A percentile compares a stretch with the other conserved stretches of the same genome.
phyloP scores from a whole-genome alignment of 2,113 vertebrate genomes.

The Paradoxurus hermaphroditus region DNA sequence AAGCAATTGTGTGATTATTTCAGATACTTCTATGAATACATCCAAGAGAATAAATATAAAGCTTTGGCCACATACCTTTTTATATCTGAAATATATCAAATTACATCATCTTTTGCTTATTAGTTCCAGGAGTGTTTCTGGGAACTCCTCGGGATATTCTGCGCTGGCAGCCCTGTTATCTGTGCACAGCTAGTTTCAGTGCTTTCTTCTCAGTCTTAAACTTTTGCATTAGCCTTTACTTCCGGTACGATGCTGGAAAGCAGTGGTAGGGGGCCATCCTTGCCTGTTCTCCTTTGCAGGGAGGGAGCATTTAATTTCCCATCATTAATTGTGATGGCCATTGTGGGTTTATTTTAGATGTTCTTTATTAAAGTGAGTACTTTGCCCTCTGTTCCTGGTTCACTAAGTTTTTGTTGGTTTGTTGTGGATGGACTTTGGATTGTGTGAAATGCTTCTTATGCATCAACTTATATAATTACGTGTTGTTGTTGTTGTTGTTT shows the following conservation, averaged over 20 bases:
- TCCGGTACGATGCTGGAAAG: not conserved
- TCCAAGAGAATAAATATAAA: not conserved
- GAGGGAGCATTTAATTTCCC: not conserved
- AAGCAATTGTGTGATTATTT: not conserved
- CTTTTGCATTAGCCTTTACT: not conserved
- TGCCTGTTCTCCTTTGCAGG: not conserved
- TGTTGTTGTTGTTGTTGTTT: not conserved
- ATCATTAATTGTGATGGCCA: too few species aligned
- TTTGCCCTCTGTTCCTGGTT: not conserved
- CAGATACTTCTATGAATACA: not conserved
- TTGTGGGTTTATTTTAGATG: not conserved
- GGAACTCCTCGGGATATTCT: not conserved
- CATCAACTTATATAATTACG: not conserved
- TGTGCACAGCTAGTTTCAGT: not conserved
- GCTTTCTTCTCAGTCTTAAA: not conserved
- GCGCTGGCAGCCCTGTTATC: not conserved
- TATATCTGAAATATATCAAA: not conserved
- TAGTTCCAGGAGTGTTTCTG: not conserved
- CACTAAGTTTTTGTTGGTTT: not conserved
- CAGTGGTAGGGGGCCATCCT: rapidly evolving
- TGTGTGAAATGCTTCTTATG: not conserved
- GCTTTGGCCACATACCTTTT: not conserved
- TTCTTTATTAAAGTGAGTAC: not conserved
- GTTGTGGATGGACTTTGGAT: not conserved
- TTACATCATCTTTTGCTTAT: not conserved